Base-by-base conservation (phyloP, 2,113 vertebrate species). In the Triplophysa tibetana region DNA sequence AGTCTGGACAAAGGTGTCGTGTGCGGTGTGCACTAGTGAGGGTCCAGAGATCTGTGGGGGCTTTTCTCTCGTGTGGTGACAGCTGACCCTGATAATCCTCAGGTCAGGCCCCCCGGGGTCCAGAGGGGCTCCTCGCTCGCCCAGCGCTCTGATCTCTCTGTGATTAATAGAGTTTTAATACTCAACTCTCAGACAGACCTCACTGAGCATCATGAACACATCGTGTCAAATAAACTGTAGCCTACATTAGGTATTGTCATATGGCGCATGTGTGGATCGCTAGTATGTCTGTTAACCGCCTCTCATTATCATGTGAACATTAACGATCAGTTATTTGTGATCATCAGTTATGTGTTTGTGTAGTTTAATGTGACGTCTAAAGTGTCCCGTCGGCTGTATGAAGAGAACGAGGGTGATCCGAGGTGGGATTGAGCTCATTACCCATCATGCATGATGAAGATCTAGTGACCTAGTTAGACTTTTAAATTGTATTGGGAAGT, bases 1-100 rank as follows among this genome's bases (percentile, higher is more conserved):
- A 77, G 50, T 38, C 70, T 12, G 79, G 86, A 93, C 92, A 93
- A 93, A 91, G 92, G 90, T 83, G 80, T 86, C 73, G 87, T 83
- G 86, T 91, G 88, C 43, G 70, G 88, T 79, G 83, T 45, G 7
- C 79, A 84, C 84, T 85, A 81, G 63, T 8, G 78, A 86, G 89
- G 87, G 77, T 61, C 81, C 82, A 75, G 83, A 85, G 75, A 81
- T 78, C 70, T n/a, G 81, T 45, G 26, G 43, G 85, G 79, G 52
- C 26, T 75, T 82, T 70, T 81, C 79, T 75, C 81, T 38, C 8
- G 83, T 81, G 10, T 50, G 45, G 81, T 84, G 77, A 83, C 78
- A 12, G 61, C 43, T 88, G 89, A 92, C 88, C 89, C 84, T 76
- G 80, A 72, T 89, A 89, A 89, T 88, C 86, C 83, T 70, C 33